Evolutionary conservation across 2,113 vertebrate genomes (phyloP), one percentile per base, ranked within the genome.

Genomic region (Lichenostomus cassidix): DNA sequence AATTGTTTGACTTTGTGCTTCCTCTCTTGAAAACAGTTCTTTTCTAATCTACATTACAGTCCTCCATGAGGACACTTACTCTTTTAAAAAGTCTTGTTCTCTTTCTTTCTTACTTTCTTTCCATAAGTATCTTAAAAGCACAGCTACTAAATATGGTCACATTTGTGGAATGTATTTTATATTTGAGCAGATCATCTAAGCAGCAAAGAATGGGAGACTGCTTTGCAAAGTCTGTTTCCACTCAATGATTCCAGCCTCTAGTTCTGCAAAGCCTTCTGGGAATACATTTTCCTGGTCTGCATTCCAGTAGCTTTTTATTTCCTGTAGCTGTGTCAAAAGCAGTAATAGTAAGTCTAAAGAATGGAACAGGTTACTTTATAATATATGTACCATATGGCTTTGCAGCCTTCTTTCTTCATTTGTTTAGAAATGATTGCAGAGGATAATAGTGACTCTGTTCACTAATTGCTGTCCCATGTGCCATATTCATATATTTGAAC

Each of bases 221-320:
- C 94, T 95, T 97, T 98, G 92, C 89, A 84, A 97, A 96, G 95
- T 97, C 95, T 98, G 97, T 98, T 98, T 98, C 96, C 81, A 98
- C 94, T 98, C 96, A 98, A 55, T 91, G 88, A 97, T 98, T 98
- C 89, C 92, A 98, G 86, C 83, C 86, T 96, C 97, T 97, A 91
- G 97, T 96, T 97, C 97, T 96, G 96, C 94, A 98, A 97, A 97
- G 77, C 74, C 97, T 97, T 97, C 89, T 97, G 98, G 96, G 97
- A 98, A 97, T 98, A 97, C 86, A 89, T 96, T 97, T 97, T 97
- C 96, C 97, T 31, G 64, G 71, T 96, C 92, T 97, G 93, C 97
- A 98, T 98, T 98, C 98, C 98, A 98, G 96, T 97, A 98, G 96
- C 93, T 78, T 96, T 98, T 98, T 98, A 97, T 98, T 98, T 98